phyloP scores from a whole-genome alignment of 1,140 invertebrate species.

The Bemisia tabaci region DNA sequence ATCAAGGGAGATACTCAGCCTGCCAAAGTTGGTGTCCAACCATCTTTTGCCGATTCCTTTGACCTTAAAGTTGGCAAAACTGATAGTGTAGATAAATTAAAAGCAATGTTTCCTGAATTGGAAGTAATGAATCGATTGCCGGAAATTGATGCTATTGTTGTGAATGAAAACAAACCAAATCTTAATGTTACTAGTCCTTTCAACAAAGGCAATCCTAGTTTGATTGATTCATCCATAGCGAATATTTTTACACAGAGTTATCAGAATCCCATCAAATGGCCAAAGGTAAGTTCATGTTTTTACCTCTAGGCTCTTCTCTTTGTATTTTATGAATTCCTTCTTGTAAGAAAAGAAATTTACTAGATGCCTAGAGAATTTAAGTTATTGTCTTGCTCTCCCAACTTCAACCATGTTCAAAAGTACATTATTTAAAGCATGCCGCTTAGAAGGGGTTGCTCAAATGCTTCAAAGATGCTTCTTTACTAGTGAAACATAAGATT shows the following conservation, averaged over 20 bases:
- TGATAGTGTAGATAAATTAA: conserved; percentile 32
- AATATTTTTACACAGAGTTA: conserved; percentile 42
- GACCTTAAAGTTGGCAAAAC: not conserved
- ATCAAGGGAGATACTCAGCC: conserved; percentile 9
- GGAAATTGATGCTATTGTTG: conserved; percentile 43
- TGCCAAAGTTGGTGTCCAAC: not conserved
- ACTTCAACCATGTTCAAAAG: no score
- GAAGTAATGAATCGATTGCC: conserved; percentile 51
- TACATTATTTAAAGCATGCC: no score
- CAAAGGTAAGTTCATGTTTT: conserved; percentile 34
- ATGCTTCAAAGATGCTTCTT: no score
- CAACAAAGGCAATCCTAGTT: conserved; percentile 4
- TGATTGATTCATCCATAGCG: conserved; percentile 41
- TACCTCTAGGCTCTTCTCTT: not conserved
- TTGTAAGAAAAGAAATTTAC: no score
- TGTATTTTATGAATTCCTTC: not conserved
- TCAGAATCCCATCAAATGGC: conserved; percentile 41
- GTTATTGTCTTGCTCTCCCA: no score
- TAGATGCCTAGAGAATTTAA: no score
- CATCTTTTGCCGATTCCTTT: not conserved
- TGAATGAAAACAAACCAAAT: conserved; percentile 21
- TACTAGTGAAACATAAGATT: no score
- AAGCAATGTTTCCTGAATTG: conserved; percentile 56
- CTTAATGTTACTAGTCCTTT: not conserved
- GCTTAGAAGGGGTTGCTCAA: no score